A percentile compares a stretch with the other conserved stretches of the same genome.
phyloP scores from a whole-genome alignment of 2,888 invertebrate genomes.

The Lobophora halterata region DNA sequence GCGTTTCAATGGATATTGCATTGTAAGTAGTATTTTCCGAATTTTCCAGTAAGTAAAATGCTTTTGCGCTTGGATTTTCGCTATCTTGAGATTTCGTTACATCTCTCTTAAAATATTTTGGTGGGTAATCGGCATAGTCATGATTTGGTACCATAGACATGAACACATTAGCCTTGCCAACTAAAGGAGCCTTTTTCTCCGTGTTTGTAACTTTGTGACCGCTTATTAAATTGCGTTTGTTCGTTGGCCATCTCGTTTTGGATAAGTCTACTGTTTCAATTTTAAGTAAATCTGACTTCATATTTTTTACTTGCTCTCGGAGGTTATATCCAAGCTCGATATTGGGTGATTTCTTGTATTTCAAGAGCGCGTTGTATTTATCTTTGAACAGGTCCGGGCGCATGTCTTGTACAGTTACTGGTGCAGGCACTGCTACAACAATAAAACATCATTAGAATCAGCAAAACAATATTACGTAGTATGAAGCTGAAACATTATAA shows the following conservation, averaged over 20 bases:
- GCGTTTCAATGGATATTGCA: constrained; percentile 47
- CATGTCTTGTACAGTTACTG: constrained; percentile 6
- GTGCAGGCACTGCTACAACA: constrained; percentile 13
- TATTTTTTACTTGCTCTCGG: constrained; percentile 60
- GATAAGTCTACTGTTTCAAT: constrained; percentile 46
- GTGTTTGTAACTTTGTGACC: constrained; percentile 24
- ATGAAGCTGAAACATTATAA: neutral
- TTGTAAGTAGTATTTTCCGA: constrained; percentile 28
- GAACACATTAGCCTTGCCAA: constrained; percentile 30
- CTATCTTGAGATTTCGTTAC: constrained; percentile 38
- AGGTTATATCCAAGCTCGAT: constrained; percentile 59
- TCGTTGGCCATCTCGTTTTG: constrained; percentile 58
- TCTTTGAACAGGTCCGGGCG: constrained; percentile 53
- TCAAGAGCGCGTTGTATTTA: constrained; percentile 49
- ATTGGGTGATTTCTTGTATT: constrained; percentile 56
- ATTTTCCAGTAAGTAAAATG: constrained; percentile 38
- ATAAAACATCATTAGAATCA: neutral
- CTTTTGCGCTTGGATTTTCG: constrained; percentile 34
- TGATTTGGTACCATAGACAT: constrained; percentile 29
- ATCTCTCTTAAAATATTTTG: constrained; percentile 56
- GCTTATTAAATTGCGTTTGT: constrained; percentile 38
- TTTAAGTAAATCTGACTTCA: constrained; percentile 46
- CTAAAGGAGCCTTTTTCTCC: constrained; percentile 11
- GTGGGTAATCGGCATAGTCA: constrained; percentile 27
- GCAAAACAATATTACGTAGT: neutral